A percentile compares a stretch with the other conserved stretches of the same genome.
phyloP scores from a whole-genome alignment of 2,113 vertebrate genomes.

The Dascyllus trimaculatus region DNA sequence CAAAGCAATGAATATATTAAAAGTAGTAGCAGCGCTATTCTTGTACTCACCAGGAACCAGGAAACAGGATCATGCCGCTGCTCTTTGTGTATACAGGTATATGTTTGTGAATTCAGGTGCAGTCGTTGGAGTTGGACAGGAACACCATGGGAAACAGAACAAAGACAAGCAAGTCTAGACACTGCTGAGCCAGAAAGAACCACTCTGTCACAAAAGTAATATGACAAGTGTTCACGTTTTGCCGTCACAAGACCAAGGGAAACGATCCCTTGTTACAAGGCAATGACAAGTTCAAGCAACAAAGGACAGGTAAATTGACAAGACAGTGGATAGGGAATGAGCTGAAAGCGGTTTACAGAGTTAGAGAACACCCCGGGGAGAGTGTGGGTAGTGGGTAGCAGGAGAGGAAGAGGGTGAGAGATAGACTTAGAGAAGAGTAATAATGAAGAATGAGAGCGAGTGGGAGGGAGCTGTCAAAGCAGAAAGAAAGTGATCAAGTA shows the following conservation, averaged over 20 bases:
- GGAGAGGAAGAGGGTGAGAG: slow-evolving; percentile 59
- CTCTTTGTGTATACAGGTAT: slow-evolving; percentile 17
- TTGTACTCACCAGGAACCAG: neutral
- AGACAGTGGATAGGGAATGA: slow-evolving; percentile 61
- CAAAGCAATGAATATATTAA: slow-evolving; percentile 26
- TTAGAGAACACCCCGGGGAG: slow-evolving; percentile 69
- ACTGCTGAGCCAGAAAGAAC: slow-evolving; percentile 50
- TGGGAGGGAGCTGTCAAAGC: slow-evolving; percentile 80
- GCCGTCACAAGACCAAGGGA: slow-evolving; percentile 59
- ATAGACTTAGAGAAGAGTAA: slow-evolving; percentile 70
- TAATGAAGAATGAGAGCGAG: slow-evolving; percentile 75
- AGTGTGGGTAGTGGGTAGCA: slow-evolving; percentile 71
- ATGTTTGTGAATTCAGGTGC: slow-evolving; percentile 42
- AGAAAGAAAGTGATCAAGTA: slow-evolving; percentile 76
- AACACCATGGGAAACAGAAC: slow-evolving; percentile 31
- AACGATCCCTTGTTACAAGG: slow-evolving; percentile 65
- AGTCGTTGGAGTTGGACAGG: slow-evolving; percentile 28
- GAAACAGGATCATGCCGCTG: neutral
- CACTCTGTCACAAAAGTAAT: slow-evolving; percentile 70
- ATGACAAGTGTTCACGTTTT: slow-evolving; percentile 76
- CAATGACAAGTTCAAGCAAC: slow-evolving; percentile 69
- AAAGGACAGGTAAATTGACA: slow-evolving; percentile 74
- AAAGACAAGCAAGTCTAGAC: slow-evolving; percentile 38
- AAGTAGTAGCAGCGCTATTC: neutral
- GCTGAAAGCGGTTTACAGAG: slow-evolving; percentile 65